Evolutionary conservation across 2,113 vertebrate genomes (phyloP).

Genomic region (Gymnobelideus leadbeateri): DNA sequence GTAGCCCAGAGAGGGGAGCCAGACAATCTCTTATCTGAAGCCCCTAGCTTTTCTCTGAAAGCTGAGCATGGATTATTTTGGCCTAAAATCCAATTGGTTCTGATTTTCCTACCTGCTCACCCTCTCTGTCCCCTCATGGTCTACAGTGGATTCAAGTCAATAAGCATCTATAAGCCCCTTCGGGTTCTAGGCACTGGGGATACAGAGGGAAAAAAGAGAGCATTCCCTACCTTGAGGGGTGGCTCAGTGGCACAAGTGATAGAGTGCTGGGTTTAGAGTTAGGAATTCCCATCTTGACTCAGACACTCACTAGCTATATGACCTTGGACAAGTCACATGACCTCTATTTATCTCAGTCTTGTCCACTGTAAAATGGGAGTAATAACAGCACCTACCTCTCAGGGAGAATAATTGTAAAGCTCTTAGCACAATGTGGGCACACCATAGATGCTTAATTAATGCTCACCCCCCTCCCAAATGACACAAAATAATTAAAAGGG

Average conservation of each 20-base stretch:
- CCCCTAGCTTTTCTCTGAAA: constrained; percentile 41
- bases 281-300: background rate
- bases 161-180: constrained; percentile 12
- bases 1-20: constrained; percentile 2
- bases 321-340: background rate
- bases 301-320: background rate
- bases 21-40: background rate
- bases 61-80: background rate
- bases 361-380: background rate
- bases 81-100: constrained; percentile 2
- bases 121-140: background rate
- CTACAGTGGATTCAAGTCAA: background rate
- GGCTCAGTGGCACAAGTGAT: background rate
- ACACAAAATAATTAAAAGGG: background rate
- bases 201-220: too few relatives aligned
- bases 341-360: background rate
- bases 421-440: background rate
- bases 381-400: too few relatives aligned
- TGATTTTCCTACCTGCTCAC: constrained; percentile 26
- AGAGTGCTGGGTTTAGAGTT: background rate
- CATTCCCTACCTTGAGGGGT: too few relatives aligned
- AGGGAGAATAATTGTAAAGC: background rate
- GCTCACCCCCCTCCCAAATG: background rate
- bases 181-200: background rate
- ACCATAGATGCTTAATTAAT: background rate